These are phyloP conservation scores for Thamnophis sirtalis DNA, from an alignment of 2,113 vertebrate species.

Conservation along the genomic window DNA sequence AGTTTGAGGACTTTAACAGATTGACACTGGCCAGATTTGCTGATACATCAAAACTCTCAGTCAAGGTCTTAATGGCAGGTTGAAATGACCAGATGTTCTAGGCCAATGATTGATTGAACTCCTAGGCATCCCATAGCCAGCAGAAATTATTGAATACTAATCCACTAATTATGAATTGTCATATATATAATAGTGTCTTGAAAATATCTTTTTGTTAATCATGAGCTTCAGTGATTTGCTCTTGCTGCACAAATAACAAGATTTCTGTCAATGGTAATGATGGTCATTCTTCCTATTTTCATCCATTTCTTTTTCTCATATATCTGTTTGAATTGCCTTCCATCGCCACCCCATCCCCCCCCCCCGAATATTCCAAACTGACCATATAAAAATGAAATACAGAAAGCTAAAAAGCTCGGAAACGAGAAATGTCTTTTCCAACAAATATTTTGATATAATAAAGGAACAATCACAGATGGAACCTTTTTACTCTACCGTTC, in stretches of 20 bases:
- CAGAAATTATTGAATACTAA: not conserved
- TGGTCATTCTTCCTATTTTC: not conserved
- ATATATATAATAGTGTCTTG: not conserved
- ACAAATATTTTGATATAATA: slow-evolving; percentile 16
- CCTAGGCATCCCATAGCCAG: not conserved
- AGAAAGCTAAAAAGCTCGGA: slow-evolving; percentile 20
- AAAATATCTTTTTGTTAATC: not conserved
- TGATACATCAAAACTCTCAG: not conserved
- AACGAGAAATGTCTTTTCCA: slow-evolving; percentile 2
- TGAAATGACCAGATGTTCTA: not conserved
- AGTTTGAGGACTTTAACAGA: not conserved
- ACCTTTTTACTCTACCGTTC: slow-evolving; percentile 24
- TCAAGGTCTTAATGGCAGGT: not conserved
- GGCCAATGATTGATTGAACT: not conserved
- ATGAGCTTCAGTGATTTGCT: not conserved
- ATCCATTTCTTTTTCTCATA: not conserved
- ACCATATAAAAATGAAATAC: not conserved
- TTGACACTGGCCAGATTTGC: not conserved
- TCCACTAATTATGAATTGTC: not conserved
- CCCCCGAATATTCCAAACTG: not conserved
- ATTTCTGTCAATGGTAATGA: not conserved
- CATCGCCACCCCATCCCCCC: not conserved
- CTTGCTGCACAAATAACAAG: not conserved
- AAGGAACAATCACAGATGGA: slow-evolving; percentile 33
- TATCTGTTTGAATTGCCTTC: not conserved